Evolutionary conservation across 2,888 invertebrate genomes (phyloP).

Genomic region (Trichacis sp.): DNA sequence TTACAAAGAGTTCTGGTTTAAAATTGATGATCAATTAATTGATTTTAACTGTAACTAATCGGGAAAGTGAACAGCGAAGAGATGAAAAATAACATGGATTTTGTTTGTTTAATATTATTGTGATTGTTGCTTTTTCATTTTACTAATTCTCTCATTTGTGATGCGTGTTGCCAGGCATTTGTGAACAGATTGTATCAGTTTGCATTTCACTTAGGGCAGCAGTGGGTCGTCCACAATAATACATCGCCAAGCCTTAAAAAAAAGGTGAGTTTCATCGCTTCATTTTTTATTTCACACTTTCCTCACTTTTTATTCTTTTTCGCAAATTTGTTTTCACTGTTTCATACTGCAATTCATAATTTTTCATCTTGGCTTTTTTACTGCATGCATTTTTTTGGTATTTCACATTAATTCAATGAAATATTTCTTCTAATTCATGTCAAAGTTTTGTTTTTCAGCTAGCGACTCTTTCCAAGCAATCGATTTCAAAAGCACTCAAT

Average conservation of each 20-base stretch:
- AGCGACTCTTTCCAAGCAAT: no score
- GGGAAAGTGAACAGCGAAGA: not conserved
- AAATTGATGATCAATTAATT: not conserved
- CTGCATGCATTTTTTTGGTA: no score
- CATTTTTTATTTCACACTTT: no score
- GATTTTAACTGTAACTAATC: no score
- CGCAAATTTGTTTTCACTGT: no score
- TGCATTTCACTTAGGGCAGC: conserved; percentile 84
- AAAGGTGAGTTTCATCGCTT: conserved; percentile 71
- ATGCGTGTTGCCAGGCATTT: conserved; percentile 73
- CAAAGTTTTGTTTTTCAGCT: not conserved
- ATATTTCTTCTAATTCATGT: no score
- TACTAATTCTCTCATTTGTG: conserved; percentile 68
- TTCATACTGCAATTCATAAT: no score
- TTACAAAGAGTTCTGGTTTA: not conserved
- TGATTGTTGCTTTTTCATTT: conserved; percentile 52
- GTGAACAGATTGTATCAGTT: conserved; percentile 77
- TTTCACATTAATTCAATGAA: no score
- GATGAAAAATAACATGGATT: not conserved
- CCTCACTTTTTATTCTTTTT: not conserved
- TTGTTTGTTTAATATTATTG: conserved; percentile 20
- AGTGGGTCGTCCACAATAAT: conserved; percentile 77
- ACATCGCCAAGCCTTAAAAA: conserved; percentile 75
- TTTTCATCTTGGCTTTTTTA: no score
- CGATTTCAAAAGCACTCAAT: no score